Base-by-base conservation (phyloP, 53 echinoderm and acorn worm genomes). In the Luidia sarsii region DNA sequence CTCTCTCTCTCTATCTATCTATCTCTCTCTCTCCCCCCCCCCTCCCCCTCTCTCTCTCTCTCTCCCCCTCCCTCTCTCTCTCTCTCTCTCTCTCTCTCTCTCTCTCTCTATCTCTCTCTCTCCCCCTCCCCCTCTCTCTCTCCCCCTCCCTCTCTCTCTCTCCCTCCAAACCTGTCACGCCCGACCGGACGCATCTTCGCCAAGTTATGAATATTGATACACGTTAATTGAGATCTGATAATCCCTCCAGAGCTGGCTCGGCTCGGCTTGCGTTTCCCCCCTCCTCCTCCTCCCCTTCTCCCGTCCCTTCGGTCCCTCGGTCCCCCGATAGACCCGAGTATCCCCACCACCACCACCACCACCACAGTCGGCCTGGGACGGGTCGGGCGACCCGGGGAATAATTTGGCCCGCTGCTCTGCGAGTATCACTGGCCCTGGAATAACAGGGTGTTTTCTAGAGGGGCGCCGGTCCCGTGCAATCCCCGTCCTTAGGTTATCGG, bases 161-260 rank as follows among this genome's bases (percentile, higher is more conserved):
- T 45, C 28, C 21, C 31, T 18, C 67, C 27, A 3, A 6, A 8
- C 53, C 19, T 23, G 81, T 59, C 65, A 54, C 74, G 82, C 87
- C 66, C 66, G 66, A 57, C 49, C 32, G 82, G 57, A 34, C 64
- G 65, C 79, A 50, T 77, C 82, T 81, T 82, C 81, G 73, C 82
- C 69, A 88, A 88, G 88, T 88, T 88, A 88, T 88, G 88, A 88
- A 88, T 88, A 88, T 88, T 88, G 79, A 88, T 88, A 82, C 67
- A 75, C 83, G 82, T 88, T 88, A 88, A 88, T 88, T 88, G 88
- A 88, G 88, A 88, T 77, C 61, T 60, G 62, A 77, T 77, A 77
- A 77, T 77, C 77, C 77, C 77, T 45, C 61, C 60, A 77, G 77
- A 77, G 77, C 29, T 38, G 10, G 67, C 57, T 39, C 79, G 69